Conservation (phyloP, 2,888 invertebrate species). For the Malthinus seriepunctatus region DNA sequence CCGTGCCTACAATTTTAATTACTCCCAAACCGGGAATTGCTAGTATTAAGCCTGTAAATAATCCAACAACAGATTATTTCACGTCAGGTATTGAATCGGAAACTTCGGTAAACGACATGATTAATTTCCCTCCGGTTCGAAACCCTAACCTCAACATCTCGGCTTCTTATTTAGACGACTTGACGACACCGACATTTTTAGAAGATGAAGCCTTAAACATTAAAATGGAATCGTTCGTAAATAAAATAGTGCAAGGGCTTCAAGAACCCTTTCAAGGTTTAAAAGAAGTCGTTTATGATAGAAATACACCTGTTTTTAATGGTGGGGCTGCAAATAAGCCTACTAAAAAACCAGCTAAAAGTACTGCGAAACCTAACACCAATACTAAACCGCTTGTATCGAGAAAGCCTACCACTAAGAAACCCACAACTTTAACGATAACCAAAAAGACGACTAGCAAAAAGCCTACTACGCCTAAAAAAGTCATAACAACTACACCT, state of each 20-base stretch:
- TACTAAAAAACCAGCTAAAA: conserved; percentile 45
- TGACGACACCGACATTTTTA: conserved; percentile 76
- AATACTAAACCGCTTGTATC: conserved; percentile 46
- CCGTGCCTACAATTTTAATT: conserved; percentile 67
- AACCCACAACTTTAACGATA: conserved; percentile 41
- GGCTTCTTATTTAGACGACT: conserved; percentile 63
- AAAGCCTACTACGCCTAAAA: conserved; percentile 42
- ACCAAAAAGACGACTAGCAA: conserved; percentile 52
- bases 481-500: conserved; percentile 38
- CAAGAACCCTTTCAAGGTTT: conserved; percentile 82
- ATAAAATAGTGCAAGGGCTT: conserved; percentile 80
- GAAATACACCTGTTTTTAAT: conserved; percentile 45
- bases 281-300: conserved; percentile 73
- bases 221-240: conserved; percentile 81
- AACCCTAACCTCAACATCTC: conserved; percentile 81
- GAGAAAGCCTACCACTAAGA: conserved; percentile 46
- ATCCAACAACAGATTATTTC: conserved; percentile 38
- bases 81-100: conserved; percentile 59
- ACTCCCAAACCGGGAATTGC: conserved; percentile 67
- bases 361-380: conserved; percentile 41
- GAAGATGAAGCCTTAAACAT: conserved; percentile 77
- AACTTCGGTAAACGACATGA: conserved; percentile 62
- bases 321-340: conserved; percentile 49
- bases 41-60: conserved; percentile 38
- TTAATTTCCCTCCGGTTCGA: conserved; percentile 83